Conservation (phyloP, 2,888 invertebrate species). For the Oscheius sp. region DNA sequence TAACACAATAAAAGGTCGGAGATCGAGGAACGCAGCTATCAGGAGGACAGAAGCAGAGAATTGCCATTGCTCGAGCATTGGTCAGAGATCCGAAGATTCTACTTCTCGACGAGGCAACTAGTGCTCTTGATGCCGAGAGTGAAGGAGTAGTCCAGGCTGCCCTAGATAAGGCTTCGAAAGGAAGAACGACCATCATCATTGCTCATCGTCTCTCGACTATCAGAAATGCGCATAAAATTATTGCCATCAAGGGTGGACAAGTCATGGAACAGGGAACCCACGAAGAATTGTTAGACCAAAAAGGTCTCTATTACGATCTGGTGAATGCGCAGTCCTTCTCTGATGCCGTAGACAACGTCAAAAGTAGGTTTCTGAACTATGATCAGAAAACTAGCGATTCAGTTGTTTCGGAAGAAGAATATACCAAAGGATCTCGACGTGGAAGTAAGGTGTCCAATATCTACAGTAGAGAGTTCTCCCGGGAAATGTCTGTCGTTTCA, state of each 20-base stretch:
- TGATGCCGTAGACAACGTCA: conserved; percentile 53
- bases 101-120: conserved; percentile 66
- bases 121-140: conserved; percentile 61
- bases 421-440: background rate
- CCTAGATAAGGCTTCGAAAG: conserved; percentile 75
- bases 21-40: conserved; percentile 65
- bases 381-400: background rate
- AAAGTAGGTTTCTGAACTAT: conserved; percentile 2
- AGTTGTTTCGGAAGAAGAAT: conserved; percentile 18
- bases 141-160: conserved; percentile 75
- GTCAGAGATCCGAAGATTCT: conserved; percentile 65
- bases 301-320: conserved; percentile 81
- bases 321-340: conserved; percentile 68
- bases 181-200: conserved; percentile 76
- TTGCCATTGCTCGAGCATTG: conserved; percentile 68
- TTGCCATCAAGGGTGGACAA: conserved; percentile 74
- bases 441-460: conserved; percentile 7
- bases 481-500: conserved; percentile 20
- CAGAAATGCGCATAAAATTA: conserved; percentile 76
- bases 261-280: conserved; percentile 83
- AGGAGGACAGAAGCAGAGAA: conserved; percentile 66
- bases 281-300: conserved; percentile 78
- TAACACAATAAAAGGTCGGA: conserved; percentile 61
- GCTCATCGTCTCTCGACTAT: conserved; percentile 77
- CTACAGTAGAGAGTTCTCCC: conserved; percentile 11